Conservation (phyloP, 92 coral and sea anemone species). For the Parazoanthus swiftii region DNA sequence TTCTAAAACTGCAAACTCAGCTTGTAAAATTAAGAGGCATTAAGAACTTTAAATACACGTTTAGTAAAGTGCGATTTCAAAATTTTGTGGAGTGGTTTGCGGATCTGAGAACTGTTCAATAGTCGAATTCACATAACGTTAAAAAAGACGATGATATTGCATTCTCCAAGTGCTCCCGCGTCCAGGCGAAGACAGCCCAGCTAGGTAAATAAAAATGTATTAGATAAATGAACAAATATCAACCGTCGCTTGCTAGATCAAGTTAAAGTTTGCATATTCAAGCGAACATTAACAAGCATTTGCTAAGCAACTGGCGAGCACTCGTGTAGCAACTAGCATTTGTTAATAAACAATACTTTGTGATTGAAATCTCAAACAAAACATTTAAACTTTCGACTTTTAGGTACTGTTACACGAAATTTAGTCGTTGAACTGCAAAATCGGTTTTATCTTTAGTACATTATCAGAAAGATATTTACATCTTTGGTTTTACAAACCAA, state of each 20-base stretch:
- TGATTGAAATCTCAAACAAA: constrained; percentile 5
- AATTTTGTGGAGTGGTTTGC: not conserved
- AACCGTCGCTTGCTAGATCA: not conserved
- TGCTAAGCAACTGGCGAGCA: not conserved
- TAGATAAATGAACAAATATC: not conserved
- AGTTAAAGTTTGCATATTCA: constrained; percentile 10
- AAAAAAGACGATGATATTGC: not conserved
- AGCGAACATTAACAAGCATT: too few relatives aligned
- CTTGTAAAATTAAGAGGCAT: not conserved
- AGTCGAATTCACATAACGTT: not conserved
- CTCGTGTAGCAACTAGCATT: not conserved
- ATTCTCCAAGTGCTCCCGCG: not conserved
- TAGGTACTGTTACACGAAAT: not conserved
- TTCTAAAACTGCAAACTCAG: not conserved
- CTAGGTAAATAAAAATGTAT: too few relatives aligned
- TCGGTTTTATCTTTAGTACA: not conserved
- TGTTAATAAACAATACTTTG: not conserved
- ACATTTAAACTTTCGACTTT: not conserved
- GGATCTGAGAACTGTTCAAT: not conserved
- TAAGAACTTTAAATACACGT: not conserved
- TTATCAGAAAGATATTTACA: not conserved
- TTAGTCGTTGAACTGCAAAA: not conserved
- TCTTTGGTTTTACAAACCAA: not conserved
- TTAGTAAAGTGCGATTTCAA: not conserved
- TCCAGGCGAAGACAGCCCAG: not conserved